Conservation (phyloP, 2,113 vertebrate genomes). For the Lycaon pictus region DNA sequence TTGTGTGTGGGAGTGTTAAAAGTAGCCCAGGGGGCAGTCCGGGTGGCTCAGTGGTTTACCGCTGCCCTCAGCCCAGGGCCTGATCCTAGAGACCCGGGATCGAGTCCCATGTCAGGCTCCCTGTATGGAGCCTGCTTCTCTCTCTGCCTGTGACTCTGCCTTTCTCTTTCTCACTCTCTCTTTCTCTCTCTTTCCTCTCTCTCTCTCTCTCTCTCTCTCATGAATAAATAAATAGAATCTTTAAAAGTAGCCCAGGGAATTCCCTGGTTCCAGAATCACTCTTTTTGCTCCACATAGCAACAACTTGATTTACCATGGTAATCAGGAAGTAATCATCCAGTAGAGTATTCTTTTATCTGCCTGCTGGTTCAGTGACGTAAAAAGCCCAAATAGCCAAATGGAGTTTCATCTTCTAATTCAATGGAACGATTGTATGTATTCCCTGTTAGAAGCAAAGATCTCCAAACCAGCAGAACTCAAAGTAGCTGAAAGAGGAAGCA, state of each 20-base stretch:
- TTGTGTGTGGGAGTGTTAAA: background rate
- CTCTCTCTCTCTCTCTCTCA: too few relatives aligned
- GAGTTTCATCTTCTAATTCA: slow-evolving; percentile 46
- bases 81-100: too few relatives aligned
- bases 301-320: slow-evolving; percentile 4
- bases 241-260: background rate
- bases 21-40: background rate
- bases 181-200: too few relatives aligned
- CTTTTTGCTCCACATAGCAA: background rate
- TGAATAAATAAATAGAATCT: too few relatives aligned
- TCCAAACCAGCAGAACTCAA: background rate
- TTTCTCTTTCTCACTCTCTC: too few relatives aligned
- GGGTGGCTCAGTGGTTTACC: too few relatives aligned
- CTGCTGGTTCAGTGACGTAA: slow-evolving; percentile 23
- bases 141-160: too few relatives aligned
- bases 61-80: too few relatives aligned
- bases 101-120: too few relatives aligned
- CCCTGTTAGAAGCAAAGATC: background rate
- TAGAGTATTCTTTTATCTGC: slow-evolving; percentile 19
- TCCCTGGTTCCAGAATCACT: background rate
- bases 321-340: background rate
- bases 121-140: too few relatives aligned
- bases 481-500: background rate
- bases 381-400: slow-evolving; percentile 13
- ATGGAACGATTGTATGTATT: background rate